These are phyloP conservation scores for Ceratothoa steindachneri DNA, from an alignment of 2,888 invertebrate species.

Conservation along the genomic window DNA sequence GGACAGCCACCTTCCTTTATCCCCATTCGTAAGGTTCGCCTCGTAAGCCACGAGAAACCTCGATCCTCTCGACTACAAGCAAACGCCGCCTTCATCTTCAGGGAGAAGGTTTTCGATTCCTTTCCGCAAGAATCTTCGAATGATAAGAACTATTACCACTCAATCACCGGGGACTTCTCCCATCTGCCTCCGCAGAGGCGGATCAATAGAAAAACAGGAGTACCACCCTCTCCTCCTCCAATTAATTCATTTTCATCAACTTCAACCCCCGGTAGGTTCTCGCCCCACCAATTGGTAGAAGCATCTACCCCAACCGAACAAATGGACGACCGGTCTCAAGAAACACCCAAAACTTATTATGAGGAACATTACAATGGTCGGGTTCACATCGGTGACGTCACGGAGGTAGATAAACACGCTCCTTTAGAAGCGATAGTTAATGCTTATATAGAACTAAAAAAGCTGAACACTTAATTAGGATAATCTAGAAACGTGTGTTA, in stretches of 20 bases:
- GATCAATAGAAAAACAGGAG: slow-evolving; percentile 17
- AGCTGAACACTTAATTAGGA: slow-evolving; percentile 9
- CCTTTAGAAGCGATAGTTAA: slow-evolving; percentile 34
- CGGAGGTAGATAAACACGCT: slow-evolving; percentile 30
- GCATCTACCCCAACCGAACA: background rate
- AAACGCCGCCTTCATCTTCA: background rate
- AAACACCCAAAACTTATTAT: slow-evolving; percentile 21
- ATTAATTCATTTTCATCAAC: background rate
- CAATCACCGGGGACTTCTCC: slow-evolving; percentile 9
- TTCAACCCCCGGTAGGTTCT: background rate
- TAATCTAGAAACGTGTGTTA: background rate
- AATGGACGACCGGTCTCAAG: background rate
- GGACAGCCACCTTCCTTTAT: background rate
- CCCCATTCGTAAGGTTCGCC: background rate
- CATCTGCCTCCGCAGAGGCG: slow-evolving; percentile 21
- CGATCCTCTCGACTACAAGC: background rate
- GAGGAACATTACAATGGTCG: slow-evolving; percentile 32
- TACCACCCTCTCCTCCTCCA: background rate
- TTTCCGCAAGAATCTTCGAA: background rate
- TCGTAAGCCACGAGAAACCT: background rate
- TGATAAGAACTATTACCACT: slow-evolving; percentile 5
- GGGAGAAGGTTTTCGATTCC: background rate
- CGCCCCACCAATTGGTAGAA: background rate
- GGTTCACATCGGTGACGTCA: slow-evolving; percentile 45
- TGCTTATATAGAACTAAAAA: slow-evolving; percentile 44